Evolutionary conservation across 1,140 invertebrate genomes (phyloP), one percentile per base, ranked within the genome.

Genomic region (fruit fly (Drosophila melanogaster)): DNA sequence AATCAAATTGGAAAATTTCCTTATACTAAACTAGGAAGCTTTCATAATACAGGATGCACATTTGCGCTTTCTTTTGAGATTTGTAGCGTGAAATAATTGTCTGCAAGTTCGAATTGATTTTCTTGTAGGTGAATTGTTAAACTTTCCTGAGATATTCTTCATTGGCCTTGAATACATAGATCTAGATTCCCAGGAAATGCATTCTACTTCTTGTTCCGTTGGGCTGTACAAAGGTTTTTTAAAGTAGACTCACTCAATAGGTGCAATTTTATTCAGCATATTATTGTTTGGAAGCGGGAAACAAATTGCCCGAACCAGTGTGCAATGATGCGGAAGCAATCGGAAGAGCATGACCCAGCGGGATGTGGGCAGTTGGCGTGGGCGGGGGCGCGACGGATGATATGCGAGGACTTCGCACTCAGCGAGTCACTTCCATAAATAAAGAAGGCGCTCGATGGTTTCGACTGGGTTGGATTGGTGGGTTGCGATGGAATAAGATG

Each of bases 261-360:
- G 33, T 57, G 11, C 26, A 56, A 26, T 70, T 57, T 56, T 55
- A 40, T 22, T 65, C 49, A 17, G 62, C 19, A 47, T 55, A 70
- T 70, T 47, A 70, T 70, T 71, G 17, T 46, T 70, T 69, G 43
- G 40, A 56, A 51, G 47, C 40, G 35, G 12, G 19, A 22, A 76
- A 41, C 59, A 75, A 76, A 75, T 75, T 75, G 61, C n/a, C 56
- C 35, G 60, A 33, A 65, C 72, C 72, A 75, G 37, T 75, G 72
- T 75, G 60, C 72, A 51, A 66, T 75, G 72, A 76, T 75, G 72
- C 71, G 72, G 72, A 75, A 75, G 72, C 59, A 75, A 75, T 75
- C 71, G 59, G 50, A 47, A 57, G 67, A 57, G 67, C 72, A 75
- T 75, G 72, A 75, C 72, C 72, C 59, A 75, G 71, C 58, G 71